These are phyloP conservation scores for Lycocerus yunnanus DNA, from an alignment of 2,888 invertebrate genomes.

Conservation along the genomic window DNA sequence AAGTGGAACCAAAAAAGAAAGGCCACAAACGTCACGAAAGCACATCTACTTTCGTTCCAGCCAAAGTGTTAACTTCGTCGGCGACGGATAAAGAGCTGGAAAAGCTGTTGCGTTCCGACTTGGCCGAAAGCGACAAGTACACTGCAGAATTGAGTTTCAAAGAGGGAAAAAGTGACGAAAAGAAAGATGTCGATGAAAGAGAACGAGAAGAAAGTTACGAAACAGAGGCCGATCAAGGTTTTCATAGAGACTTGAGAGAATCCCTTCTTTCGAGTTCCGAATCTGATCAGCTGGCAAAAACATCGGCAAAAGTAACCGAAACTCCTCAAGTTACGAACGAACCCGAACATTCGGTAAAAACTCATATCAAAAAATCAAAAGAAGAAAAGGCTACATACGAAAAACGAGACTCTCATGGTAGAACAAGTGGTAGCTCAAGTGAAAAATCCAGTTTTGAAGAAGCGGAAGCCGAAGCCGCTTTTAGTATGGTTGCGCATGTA, in stretches of 20 bases:
- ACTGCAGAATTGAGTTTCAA: constrained; percentile 50
- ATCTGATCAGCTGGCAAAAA: constrained; percentile 25
- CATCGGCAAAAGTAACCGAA: constrained; percentile 31
- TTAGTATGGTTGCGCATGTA: constrained; percentile 57
- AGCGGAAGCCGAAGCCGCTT: constrained; percentile 59
- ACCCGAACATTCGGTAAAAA: background rate
- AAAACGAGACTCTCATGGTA: constrained; percentile 51
- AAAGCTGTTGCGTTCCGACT: constrained; percentile 44
- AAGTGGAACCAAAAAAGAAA: constrained; percentile 51
- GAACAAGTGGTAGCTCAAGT: constrained; percentile 52
- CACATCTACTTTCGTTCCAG: constrained; percentile 50
- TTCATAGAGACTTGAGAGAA: constrained; percentile 52
- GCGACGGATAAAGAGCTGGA: constrained; percentile 39
- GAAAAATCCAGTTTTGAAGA: constrained; percentile 57
- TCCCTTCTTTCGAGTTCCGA: constrained; percentile 48
- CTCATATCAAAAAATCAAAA: constrained; percentile 39
- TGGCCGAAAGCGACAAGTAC: constrained; percentile 53
- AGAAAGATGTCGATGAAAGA: constrained; percentile 56
- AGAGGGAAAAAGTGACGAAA: constrained; percentile 55
- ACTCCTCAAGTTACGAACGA: background rate
- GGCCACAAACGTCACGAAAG: constrained; percentile 64
- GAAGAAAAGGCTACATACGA: constrained; percentile 47
- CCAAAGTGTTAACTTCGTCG: constrained; percentile 37
- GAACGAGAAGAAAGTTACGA: constrained; percentile 54
- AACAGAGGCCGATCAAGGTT: constrained; percentile 57